These are phyloP conservation scores for Stegostoma tigrinum DNA, from an alignment of 2,113 vertebrate species.

Conservation along the genomic window DNA sequence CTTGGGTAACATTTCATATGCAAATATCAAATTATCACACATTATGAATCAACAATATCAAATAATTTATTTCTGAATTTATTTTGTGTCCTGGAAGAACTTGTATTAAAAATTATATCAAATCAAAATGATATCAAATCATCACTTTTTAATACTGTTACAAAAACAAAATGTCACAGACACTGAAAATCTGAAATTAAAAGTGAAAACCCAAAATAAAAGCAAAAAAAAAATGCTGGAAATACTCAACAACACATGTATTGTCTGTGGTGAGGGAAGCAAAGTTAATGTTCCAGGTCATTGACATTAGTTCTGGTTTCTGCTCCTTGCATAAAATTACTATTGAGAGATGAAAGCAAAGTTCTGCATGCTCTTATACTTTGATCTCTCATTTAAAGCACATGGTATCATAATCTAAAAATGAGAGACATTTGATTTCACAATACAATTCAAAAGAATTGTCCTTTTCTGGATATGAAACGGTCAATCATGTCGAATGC, in stretches of 20 bases:
- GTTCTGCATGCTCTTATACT: not conserved
- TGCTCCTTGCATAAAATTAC: not conserved
- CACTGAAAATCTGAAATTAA: not conserved
- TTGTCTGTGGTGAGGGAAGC: not conserved
- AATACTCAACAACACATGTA: not conserved
- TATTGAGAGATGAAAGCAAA: not conserved
- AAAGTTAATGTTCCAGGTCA: not conserved
- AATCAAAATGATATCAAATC: not conserved
- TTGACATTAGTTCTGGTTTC: not conserved
- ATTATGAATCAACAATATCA: not conserved
- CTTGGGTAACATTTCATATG: not conserved
- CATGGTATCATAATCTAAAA: not conserved
- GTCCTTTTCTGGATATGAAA: conserved; percentile 64
- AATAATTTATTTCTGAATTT: conserved; percentile 10
- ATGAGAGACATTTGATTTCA: not conserved
- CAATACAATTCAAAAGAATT: not conserved
- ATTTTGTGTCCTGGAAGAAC: not conserved
- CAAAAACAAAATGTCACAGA: not conserved
- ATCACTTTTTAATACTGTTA: not conserved
- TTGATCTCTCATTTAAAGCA: not conserved
- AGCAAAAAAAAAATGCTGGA: not conserved
- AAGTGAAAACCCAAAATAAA: not conserved
- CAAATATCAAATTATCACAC: not conserved
- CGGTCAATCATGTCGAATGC: conserved; percentile 74
- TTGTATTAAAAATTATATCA: not conserved